Evolutionary conservation across 92 coral and sea anemone genomes (phyloP).

Genomic region (Hydrozoanthus gracilis): DNA sequence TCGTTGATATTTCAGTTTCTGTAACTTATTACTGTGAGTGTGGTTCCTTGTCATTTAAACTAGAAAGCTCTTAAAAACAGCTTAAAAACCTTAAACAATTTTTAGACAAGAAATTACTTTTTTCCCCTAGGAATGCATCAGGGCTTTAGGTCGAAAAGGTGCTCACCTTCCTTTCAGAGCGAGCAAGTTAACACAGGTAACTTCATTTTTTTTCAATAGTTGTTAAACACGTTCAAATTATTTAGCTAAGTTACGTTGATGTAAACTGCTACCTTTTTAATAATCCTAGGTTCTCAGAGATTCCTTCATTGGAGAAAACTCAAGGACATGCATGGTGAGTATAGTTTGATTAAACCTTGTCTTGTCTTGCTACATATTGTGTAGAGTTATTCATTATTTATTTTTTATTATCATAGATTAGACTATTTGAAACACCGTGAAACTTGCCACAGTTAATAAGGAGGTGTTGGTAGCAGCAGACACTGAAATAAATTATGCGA

Average conservation of each 20-base stretch:
- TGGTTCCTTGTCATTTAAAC: too few relatives aligned
- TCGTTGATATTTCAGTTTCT: too few relatives aligned
- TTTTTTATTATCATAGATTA: too few relatives aligned
- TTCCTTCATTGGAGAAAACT: conserved; percentile 97
- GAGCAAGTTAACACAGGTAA: conserved; percentile 97
- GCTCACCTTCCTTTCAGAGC: conserved; percentile 98
- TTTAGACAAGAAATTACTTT: not conserved
- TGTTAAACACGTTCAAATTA: too few relatives aligned
- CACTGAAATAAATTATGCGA: too few relatives aligned
- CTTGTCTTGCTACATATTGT: not conserved
- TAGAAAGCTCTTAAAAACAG: too few relatives aligned
- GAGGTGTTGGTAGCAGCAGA: too few relatives aligned
- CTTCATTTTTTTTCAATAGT: not conserved
- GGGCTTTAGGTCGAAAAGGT: conserved; percentile 97
- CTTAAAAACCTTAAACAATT: too few relatives aligned
- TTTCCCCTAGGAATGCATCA: conserved; percentile 83
- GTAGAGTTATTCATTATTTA: too few relatives aligned
- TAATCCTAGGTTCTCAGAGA: conserved; percentile 85
- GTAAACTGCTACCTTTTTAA: not conserved
- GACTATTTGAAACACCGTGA: too few relatives aligned
- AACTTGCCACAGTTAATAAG: too few relatives aligned
- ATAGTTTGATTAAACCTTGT: not conserved
- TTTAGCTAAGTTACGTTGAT: not conserved
- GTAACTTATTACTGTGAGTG: too few relatives aligned
- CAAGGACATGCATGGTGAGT: conserved; percentile 98